Percentiles rank a stretch among this genome's conserved stretches.
These are phyloP conservation scores for Pan paniscus DNA, from an alignment of 2,113 vertebrate genomes.

Conservation along the genomic window DNA sequence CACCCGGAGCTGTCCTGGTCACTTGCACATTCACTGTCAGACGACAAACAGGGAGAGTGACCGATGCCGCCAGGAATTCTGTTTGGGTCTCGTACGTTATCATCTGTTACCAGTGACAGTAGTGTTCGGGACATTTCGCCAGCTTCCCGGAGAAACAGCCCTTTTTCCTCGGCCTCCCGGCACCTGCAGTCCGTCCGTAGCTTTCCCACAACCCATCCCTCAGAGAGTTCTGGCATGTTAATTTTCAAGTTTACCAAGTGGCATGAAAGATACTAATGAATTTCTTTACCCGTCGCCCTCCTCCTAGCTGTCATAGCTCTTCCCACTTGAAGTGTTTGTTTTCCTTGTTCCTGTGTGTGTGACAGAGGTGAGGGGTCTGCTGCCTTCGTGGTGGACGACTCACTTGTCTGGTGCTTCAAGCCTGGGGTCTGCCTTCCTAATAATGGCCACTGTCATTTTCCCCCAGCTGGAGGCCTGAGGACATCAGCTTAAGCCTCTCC, in stretches of 20 bases:
- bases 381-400: neutral
- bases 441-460: conserved; percentile 59
- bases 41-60: neutral
- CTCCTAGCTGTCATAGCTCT: neutral
- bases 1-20: accelerated
- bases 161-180: neutral
- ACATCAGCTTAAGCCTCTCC: conserved; percentile 43
- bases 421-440: conserved; percentile 38
- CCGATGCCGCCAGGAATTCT: accelerated
- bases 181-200: neutral
- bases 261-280: conserved; percentile 42
- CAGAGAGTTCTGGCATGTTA: conserved; percentile 23
- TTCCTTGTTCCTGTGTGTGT: neutral
- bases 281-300: neutral
- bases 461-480: conserved; percentile 38
- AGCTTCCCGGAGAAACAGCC: neutral
- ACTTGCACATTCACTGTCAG: accelerated
- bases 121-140: neutral
- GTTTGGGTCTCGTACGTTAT: accelerated
- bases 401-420: conserved; percentile 48
- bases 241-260: conserved; percentile 41
- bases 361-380: neutral
- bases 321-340: neutral
- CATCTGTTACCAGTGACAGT: neutral
- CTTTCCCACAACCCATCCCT: neutral